Evolutionary conservation across 2,797 vertebrate species (phyloP), one percentile per base, ranked within the genome.

Genomic region (Hipposideros larvatus): DNA sequence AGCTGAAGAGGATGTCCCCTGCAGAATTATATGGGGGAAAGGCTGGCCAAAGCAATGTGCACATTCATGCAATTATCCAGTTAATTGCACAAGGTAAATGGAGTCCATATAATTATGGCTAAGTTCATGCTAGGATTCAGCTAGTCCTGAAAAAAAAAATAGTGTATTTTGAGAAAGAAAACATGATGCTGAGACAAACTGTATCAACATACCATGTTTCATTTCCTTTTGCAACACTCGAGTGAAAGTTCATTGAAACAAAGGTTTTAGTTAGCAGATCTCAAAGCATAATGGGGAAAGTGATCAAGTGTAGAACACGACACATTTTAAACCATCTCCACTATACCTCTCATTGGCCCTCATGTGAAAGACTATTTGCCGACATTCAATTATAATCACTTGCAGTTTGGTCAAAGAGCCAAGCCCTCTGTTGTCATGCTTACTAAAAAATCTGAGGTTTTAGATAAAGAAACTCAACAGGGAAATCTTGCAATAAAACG

Each of bases 1-100:
- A 94, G 73, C 96, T 90, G 89, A 95, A 95, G 71, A 97, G 89
- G 68, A 96, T 92, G 85, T 96, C 87, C 94, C 80, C 63, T 92
- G 79, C 26, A 90, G 57, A 95, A 97, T 79, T 93, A 93, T 57
- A 73, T 66, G 53, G 84, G 79, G 75, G 63, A 95, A 97, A 97
- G 80, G 80, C 70, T 94, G 41, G 91, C 94, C 82, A 94, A 93
- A 87, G 46, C 59, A 95, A 91, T 66, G 74, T 79, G 89, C 84
- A 28, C 68, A 89, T 90, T 92, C 87, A 57, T 51, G 65, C 65
- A 91, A 89, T 96, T 95, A 96, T 41, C 28, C 61, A 75, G 53
- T 74, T 96, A 97, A 96, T 97, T 97, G 77, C 71, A 75, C 66
- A 83, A 95, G 80, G 93, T 96, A 59, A 96, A 95, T 66, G 37